A percentile compares a stretch with the other conserved stretches of the same genome.
phyloP scores from a whole-genome alignment of 2,797 vertebrate genomes.

The Microctenopoma stevenorrisi region DNA sequence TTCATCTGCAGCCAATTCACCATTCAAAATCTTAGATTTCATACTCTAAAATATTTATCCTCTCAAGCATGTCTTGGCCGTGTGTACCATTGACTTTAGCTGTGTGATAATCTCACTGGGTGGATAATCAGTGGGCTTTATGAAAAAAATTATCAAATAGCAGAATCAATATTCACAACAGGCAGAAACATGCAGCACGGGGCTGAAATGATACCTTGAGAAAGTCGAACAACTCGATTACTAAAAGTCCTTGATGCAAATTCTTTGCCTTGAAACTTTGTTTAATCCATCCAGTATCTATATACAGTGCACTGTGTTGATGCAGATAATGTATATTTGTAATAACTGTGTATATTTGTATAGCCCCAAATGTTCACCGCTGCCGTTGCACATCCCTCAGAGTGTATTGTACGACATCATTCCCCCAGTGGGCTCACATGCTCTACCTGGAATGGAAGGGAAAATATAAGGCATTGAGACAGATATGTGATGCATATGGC shows the following conservation, averaged over 20 bases:
- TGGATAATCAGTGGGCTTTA: conserved; percentile 35
- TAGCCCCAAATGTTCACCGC: conserved; percentile 6
- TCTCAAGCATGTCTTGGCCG: conserved; percentile 35
- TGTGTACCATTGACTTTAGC: conserved; percentile 35
- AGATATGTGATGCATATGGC: conserved; percentile 48
- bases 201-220: no score
- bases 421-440: conserved; percentile 3
- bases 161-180: conserved; percentile 38
- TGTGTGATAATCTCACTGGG: conserved; percentile 38
- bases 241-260: no score
- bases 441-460: conserved; percentile 32
- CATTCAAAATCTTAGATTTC: conserved; percentile 51
- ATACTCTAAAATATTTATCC: conserved; percentile 48
- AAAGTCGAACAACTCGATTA: no score
- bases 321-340: no score
- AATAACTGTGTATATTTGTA: no score
- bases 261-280: no score
- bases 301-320: no score
- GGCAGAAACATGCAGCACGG: not conserved
- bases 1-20: conserved; percentile 19
- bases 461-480: conserved; percentile 47
- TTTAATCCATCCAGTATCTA: no score
- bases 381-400: conserved; percentile 16
- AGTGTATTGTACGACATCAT: conserved; percentile 1
- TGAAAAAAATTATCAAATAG: conserved; percentile 39